phyloP scores from a whole-genome alignment of 2,888 invertebrate genomes.

The Papilio elwesi region DNA sequence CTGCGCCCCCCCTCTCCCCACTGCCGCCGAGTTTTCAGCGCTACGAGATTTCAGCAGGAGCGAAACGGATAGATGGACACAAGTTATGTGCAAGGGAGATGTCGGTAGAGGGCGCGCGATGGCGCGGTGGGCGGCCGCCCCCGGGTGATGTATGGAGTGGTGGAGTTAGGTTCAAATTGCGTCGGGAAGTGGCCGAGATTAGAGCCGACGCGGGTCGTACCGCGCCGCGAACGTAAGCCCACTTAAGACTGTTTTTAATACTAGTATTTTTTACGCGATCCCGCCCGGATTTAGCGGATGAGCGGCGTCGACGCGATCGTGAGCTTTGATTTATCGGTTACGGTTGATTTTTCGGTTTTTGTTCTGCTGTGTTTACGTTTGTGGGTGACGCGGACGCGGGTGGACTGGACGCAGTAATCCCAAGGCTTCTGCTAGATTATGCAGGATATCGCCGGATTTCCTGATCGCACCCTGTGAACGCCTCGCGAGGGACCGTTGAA shows the following conservation, averaged over 20 bases:
- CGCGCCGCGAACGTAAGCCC: slow-evolving; percentile 87
- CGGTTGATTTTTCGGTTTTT: slow-evolving; percentile 76
- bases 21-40: slow-evolving; percentile 69
- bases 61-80: slow-evolving; percentile 53
- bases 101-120: slow-evolving; percentile 59
- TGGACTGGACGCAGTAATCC: slow-evolving; percentile 78
- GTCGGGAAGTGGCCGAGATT: slow-evolving; percentile 90
- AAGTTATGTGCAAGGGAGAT: slow-evolving; percentile 59
- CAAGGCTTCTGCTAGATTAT: slow-evolving; percentile 80
- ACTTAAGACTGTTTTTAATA: slow-evolving; percentile 90
- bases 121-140: slow-evolving; percentile 81
- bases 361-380: slow-evolving; percentile 81
- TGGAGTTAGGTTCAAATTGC: slow-evolving; percentile 90
- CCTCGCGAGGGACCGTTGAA: slow-evolving; percentile 57
- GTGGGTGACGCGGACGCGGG: slow-evolving; percentile 74
- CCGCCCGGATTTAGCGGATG: slow-evolving; percentile 84
- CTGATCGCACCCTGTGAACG: slow-evolving; percentile 70
- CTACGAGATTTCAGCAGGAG: slow-evolving; percentile 74
- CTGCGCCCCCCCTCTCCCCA: slow-evolving; percentile 68
- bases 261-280: slow-evolving; percentile 87
- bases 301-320: slow-evolving; percentile 80
- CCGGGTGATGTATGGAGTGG: slow-evolving; percentile 89
- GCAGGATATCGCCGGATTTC: slow-evolving; percentile 79
- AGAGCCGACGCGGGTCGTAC: slow-evolving; percentile 87
- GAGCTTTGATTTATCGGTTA: slow-evolving; percentile 84